Percentiles rank a stretch among this genome's conserved stretches.
phyloP scores from a whole-genome alignment of 2,797 vertebrate genomes.

The Poeciliopsis paucimaculata region DNA sequence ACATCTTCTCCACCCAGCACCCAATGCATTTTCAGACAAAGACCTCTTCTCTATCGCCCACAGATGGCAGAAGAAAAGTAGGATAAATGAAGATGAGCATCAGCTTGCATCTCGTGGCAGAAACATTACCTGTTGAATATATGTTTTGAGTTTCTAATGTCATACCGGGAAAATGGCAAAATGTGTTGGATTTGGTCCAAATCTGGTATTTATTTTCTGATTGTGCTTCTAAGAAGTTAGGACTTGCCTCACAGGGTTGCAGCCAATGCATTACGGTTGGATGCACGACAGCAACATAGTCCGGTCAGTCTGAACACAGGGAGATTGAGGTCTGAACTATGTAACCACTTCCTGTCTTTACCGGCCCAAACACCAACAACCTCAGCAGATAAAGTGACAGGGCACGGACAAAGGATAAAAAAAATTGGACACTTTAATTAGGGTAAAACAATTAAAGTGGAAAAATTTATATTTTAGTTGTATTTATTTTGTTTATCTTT shows the following conservation, averaged over 20 bases:
- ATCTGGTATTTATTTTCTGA: background rate
- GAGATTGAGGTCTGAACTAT: no score
- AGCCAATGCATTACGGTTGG: no score
- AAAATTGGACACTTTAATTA: no score
- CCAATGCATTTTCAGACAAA: conserved; percentile 56
- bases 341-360: no score
- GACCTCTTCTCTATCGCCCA: conserved; percentile 48
- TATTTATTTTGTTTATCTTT: no score
- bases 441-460: no score
- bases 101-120: conserved; percentile 16
- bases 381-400: no score
- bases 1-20: conserved; percentile 19
- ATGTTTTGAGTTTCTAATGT: background rate
- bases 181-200: background rate
- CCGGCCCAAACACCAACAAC: no score
- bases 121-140: conserved; percentile 32
- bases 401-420: no score
- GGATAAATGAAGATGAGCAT: conserved; percentile 38
- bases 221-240: background rate
- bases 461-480: no score
- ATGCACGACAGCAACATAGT: no score
- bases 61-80: conserved; percentile 31
- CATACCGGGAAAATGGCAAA: background rate
- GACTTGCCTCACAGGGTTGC: background rate
- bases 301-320: no score